Evolutionary conservation across 2,113 vertebrate genomes (phyloP), one percentile per base, ranked within the genome.

Genomic region (Cephalopholis sonnerati): DNA sequence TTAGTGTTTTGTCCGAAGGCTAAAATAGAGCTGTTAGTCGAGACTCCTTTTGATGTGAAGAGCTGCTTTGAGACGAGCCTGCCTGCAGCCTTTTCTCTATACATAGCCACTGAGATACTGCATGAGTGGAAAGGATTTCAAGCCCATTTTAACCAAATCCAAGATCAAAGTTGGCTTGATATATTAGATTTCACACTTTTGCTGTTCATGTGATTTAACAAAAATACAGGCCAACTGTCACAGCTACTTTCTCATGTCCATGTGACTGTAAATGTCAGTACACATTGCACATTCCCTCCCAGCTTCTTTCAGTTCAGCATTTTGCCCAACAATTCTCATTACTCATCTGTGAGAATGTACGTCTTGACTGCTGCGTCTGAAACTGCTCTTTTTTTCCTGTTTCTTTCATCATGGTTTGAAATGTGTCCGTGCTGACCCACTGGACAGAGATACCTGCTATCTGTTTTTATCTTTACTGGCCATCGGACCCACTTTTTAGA

Each of bases 131-230:
- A 83, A 74, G 20, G 57, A 83, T 92, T 89, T 90, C 81, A 87
- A 71, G 81, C 86, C 58, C 39, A 59, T 89, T 84, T 87, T 9
- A 78, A 89, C 85, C 55, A 61, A 87, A 84, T 89, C 70, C 25
- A 15, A 89, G 75, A 92, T 93, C 89, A 91, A 90, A 92, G 87
- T 82, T 76, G 36, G 54, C 10, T 22, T 8, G 55, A 82, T 75
- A 39, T 77, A 84, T 90, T 79, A 18, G 44, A 89, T 91, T 90
- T 91, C 48, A 89, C 64, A 61, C 77, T 78, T 76, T 24, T 79
- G 65, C 69, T 79, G 53, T 79, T 79, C 46, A 86, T 86, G 65
- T 84, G 85, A 87, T 79, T 66, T 22, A 67, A 70, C 24, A 62
- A 29, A 58, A 46, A 81, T 44, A 61, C 61, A 59, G 41, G 27